Conservation (phyloP, 2,797 vertebrate species). For the Nothura maculosa region DNA sequence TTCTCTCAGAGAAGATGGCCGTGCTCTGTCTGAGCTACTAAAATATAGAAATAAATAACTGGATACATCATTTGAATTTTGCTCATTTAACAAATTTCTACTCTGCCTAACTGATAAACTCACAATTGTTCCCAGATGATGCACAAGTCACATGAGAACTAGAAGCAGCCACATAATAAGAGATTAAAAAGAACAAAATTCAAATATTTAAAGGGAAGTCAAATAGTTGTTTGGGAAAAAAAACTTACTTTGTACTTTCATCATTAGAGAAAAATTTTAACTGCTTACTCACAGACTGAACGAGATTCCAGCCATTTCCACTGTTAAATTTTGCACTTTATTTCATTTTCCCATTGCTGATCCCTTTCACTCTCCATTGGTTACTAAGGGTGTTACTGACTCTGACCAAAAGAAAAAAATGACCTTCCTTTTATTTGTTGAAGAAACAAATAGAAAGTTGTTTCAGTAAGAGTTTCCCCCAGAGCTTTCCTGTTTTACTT, state of each 20-base stretch:
- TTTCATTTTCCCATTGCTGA: constrained; percentile 6
- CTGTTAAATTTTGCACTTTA: neutral
- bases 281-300: constrained; percentile 17
- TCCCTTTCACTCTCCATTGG: neutral
- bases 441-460: neutral
- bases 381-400: neutral
- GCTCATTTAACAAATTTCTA: neutral
- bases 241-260: neutral
- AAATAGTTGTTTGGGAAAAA: neutral
- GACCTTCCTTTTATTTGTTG: neutral
- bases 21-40: neutral
- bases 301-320: constrained; percentile 11
- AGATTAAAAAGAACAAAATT: constrained; percentile 21
- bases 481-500: neutral
- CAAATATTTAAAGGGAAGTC: neutral
- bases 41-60: neutral
- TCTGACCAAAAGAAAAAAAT: neutral
- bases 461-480: neutral
- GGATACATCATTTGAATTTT: constrained; percentile 11
- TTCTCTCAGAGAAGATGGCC: neutral
- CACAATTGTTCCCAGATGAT: neutral
- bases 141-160: neutral
- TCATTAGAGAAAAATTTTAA: constrained; percentile 7
- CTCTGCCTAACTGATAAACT: constrained; percentile 24
- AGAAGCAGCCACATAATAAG: constrained; percentile 26